Conservation (phyloP, 1,140 invertebrate species). For the Lasioglossum baleicum region DNA sequence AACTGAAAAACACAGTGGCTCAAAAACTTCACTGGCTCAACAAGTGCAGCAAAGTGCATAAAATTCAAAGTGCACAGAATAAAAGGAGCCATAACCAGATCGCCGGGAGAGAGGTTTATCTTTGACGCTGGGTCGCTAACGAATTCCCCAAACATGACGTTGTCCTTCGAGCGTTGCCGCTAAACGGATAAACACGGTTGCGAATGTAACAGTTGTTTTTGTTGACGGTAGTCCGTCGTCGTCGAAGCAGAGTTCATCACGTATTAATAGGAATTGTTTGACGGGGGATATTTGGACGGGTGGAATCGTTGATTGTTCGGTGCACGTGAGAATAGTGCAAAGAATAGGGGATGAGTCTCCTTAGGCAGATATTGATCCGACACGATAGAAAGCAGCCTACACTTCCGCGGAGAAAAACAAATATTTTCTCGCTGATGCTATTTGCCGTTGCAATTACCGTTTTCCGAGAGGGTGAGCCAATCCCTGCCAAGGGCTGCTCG, state of each 20-base stretch:
- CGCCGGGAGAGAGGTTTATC: background rate
- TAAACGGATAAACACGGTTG: conserved; percentile 1
- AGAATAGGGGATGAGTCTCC: background rate
- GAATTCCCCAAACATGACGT: background rate
- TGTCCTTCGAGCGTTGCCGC: background rate
- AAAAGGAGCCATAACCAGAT: background rate
- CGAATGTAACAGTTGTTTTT: background rate
- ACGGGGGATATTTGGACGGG: background rate
- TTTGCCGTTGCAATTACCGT: background rate
- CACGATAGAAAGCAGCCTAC: background rate
- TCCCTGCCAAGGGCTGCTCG: background rate
- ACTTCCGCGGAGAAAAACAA: background rate
- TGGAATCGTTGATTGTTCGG: background rate
- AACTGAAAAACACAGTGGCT: too few species aligned
- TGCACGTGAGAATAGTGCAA: too few species aligned
- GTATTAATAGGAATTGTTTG: background rate
- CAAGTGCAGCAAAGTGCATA: too few species aligned
- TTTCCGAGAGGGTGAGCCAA: background rate
- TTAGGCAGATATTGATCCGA: conserved; percentile 5
- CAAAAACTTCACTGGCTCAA: too few species aligned
- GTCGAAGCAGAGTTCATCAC: too few species aligned
- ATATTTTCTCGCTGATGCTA: background rate
- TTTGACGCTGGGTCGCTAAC: background rate
- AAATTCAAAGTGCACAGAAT: background rate
- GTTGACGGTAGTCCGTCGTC: background rate